Base-by-base conservation (phyloP, 2,888 invertebrate species). In the Empis stercorea region DNA sequence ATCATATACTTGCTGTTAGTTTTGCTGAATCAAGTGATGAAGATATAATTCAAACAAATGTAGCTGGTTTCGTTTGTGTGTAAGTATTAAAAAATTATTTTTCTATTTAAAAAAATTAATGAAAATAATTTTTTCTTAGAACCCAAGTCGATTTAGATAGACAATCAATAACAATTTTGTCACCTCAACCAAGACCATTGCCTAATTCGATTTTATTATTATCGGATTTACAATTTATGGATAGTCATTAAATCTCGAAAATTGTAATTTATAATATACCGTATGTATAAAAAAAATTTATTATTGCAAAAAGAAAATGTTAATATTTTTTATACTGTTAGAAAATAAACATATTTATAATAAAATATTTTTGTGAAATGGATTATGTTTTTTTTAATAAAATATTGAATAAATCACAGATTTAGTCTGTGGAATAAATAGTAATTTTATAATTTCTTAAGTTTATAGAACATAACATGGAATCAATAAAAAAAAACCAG, bases 211-310 rank as follows among this genome's bases (percentile, higher is more conserved):
- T 94, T 43, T 72, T 96, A 32, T 70, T 97, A 40, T 72, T 93
- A 23, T 93, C 94, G 0, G 94, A 96, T 55, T 72, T 95, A 52
- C 92, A 92, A 63, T 96, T 93, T 66, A 91, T 95, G 87, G 96
- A 96, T 67, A 86, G 83, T 59, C 87, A 88, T 66, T 87, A 20
- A 30, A 23, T 9, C 45, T 23, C 9, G 6, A 43, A 30, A 10
- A 27, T 34, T 34, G 10, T 17, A 3, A 20, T 2, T 27, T 20
- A 20, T 20, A 20, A 20, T 20, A n/a, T n/a, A n/a, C n/a, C n/a
- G n/a, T n/a, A n/a, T n/a, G n/a, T n/a, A n/a, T n/a, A n/a, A n/a
- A n/a, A n/a, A n/a, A n/a, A n/a, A n/a, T n/a, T n/a, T n/a, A n/a
- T n/a, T n/a, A n/a, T n/a, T n/a, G n/a, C n/a, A n/a, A n/a, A n/a